A percentile compares a stretch with the other conserved stretches of the same genome.
These are phyloP conservation scores for Trachelus stipa DNA, from an alignment of 2,888 invertebrate genomes.

Conservation along the genomic window DNA sequence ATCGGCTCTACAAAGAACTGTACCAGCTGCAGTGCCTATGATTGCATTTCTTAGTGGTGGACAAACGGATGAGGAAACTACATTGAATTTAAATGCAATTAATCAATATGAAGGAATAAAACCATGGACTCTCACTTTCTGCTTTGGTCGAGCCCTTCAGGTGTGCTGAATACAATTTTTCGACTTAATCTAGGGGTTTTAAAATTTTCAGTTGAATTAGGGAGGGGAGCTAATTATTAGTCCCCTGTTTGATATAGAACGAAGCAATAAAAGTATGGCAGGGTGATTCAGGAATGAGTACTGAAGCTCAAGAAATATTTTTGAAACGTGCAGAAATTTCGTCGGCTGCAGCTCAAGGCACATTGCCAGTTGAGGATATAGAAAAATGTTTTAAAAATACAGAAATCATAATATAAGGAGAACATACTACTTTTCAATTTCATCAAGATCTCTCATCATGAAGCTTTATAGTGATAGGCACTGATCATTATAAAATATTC, in stretches of 20 bases:
- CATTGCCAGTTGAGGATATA: slow-evolving; percentile 25
- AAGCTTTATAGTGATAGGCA: neutral
- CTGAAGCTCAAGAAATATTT: slow-evolving; percentile 72
- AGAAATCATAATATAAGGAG: neutral
- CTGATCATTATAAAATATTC: neutral
- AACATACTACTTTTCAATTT: neutral
- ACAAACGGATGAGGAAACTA: slow-evolving; percentile 95
- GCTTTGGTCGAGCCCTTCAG: slow-evolving; percentile 95
- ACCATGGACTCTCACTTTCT: slow-evolving; percentile 97
- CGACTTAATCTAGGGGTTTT: neutral
- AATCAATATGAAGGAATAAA: slow-evolving; percentile 82
- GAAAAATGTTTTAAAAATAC: slow-evolving; percentile 15
- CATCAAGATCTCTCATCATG: neutral
- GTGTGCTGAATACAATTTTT: slow-evolving; percentile 58
- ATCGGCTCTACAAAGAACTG: slow-evolving; percentile 88
- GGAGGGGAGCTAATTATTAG: neutral
- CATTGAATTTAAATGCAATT: slow-evolving; percentile 94
- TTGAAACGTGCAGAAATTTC: slow-evolving; percentile 72
- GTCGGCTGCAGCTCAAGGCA: slow-evolving; percentile 45
- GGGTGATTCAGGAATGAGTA: slow-evolving; percentile 72
- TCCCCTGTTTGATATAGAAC: slow-evolving; percentile 63
- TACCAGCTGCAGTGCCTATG: slow-evolving; percentile 94
- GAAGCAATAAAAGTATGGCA: slow-evolving; percentile 75
- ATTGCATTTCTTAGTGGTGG: slow-evolving; percentile 96
- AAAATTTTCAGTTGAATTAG: neutral